Percentiles rank a stretch among this genome's conserved stretches.
phyloP scores from a whole-genome alignment of 2,113 vertebrate species.

The Channa argus region DNA sequence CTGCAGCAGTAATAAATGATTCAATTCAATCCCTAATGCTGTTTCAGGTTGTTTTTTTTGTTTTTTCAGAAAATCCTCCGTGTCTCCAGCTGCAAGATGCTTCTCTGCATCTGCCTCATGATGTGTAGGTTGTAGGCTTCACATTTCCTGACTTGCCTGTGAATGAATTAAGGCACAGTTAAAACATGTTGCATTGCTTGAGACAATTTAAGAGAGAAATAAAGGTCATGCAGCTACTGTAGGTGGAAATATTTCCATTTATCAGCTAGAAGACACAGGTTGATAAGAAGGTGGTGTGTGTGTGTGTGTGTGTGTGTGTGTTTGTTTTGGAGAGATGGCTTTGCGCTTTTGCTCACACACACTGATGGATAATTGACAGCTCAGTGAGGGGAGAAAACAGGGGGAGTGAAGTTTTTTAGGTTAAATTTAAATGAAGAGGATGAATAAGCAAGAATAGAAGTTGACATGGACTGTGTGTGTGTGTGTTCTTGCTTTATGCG shows the following conservation, averaged over 20 bases:
- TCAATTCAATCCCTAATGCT: conserved; percentile 12
- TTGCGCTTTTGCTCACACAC: neutral
- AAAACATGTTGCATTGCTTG: too few relatives aligned
- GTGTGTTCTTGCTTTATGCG: too few relatives aligned
- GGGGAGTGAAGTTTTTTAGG: neutral
- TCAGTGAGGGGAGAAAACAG: neutral
- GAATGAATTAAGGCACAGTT: neutral
- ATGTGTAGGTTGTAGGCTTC: neutral
- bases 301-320: neutral
- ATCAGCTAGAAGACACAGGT: neutral
- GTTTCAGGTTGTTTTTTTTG: conserved; percentile 31
- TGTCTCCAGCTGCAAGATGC: neutral
- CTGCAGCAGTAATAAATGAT: conserved; percentile 39
- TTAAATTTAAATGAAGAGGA: neutral
- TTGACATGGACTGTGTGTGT: neutral
- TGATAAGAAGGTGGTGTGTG: neutral
- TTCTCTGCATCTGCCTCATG: neutral
- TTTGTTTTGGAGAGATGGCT: neutral
- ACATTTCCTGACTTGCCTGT: neutral
- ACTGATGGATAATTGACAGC: conserved; percentile 14
- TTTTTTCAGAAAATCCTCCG: neutral
- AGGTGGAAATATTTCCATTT: neutral
- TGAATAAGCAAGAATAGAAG: neutral
- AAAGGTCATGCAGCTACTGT: too few relatives aligned
- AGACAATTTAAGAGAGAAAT: too few relatives aligned